Evolutionary conservation across 2,113 vertebrate genomes (phyloP).

Genomic region (Condylura cristata): DNA sequence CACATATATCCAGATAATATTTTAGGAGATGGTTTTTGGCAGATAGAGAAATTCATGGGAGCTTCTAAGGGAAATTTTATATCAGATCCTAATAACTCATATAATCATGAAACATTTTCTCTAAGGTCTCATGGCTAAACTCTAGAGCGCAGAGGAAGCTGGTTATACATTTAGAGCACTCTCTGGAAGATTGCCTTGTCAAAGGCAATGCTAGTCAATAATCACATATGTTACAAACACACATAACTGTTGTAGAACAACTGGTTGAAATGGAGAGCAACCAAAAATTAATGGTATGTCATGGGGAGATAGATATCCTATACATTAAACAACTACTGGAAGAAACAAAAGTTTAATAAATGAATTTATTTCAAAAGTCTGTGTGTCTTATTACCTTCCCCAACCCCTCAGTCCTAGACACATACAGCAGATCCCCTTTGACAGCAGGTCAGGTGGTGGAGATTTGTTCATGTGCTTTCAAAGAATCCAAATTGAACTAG

Average conservation of each 20-base stretch:
- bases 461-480: background rate
- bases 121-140: background rate
- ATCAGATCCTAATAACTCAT: background rate
- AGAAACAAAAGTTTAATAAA: background rate
- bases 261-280: background rate
- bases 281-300: background rate
- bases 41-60: background rate
- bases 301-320: background rate
- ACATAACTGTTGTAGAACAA: background rate
- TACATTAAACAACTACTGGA: background rate
- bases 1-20: background rate
- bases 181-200: background rate
- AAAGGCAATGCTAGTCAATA: background rate
- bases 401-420: background rate
- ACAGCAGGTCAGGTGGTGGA: fast-evolving
- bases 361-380: background rate
- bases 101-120: constrained; percentile 13
- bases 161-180: too few relatives aligned
- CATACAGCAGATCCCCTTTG: background rate
- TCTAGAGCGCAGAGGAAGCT: background rate
- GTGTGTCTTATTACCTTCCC: background rate
- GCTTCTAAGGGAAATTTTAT: constrained; percentile 35
- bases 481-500: background rate
- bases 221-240: background rate
- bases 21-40: background rate